phyloP scores from a whole-genome alignment of 2,113 vertebrate genomes.

The Muscicapa adusta region DNA sequence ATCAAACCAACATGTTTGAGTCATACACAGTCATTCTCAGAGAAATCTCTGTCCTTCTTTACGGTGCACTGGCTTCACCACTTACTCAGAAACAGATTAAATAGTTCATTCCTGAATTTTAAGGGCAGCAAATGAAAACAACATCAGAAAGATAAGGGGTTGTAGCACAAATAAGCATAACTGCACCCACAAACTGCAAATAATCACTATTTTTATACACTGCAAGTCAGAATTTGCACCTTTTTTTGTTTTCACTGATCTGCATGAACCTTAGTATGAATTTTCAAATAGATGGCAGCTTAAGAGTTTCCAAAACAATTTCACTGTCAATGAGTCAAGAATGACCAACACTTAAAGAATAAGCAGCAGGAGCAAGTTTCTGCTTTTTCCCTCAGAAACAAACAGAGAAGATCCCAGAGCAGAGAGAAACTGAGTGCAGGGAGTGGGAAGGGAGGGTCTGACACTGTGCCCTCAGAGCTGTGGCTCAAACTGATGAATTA shows the following conservation, averaged over 20 bases:
- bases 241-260: not conserved
- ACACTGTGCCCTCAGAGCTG: slow-evolving; percentile 18
- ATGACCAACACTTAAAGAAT: not conserved
- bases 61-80: not conserved
- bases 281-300: not conserved
- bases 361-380: not conserved
- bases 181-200: not conserved
- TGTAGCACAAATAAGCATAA: not conserved
- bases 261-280: not conserved
- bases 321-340: not conserved
- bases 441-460: slow-evolving; percentile 19
- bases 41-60: not conserved
- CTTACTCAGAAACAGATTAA: not conserved
- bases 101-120: not conserved
- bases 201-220: not conserved
- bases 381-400: not conserved
- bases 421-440: not conserved
- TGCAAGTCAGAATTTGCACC: not conserved
- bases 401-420: not conserved
- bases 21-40: not conserved
- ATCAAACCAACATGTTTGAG: not conserved
- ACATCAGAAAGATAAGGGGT: not conserved
- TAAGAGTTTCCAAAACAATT: not conserved
- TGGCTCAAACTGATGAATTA: slow-evolving; percentile 48
- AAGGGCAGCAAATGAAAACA: not conserved